Percentiles rank a stretch among this genome's conserved stretches.
Evolutionary conservation across 2,888 invertebrate genomes (phyloP).

Genomic region (Oscheius sp.): DNA sequence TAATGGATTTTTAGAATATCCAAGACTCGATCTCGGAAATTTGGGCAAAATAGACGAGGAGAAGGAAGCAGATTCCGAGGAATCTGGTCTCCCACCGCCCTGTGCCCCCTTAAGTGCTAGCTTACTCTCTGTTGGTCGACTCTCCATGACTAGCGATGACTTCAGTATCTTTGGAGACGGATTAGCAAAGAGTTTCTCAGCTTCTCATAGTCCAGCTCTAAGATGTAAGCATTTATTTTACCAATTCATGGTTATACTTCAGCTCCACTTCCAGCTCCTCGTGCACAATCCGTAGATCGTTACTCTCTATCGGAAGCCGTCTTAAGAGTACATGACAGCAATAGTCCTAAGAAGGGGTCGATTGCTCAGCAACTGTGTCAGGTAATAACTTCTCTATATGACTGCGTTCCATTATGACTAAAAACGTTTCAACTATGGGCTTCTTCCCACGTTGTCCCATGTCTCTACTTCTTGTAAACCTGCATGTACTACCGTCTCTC

Average conservation of each 20-base stretch:
- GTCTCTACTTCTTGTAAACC: too few species aligned
- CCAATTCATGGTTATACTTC: background rate
- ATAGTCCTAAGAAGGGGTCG: background rate
- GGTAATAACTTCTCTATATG: background rate
- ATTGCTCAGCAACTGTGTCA: constrained; percentile 20
- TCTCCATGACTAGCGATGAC: constrained; percentile 34
- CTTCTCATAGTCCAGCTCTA: constrained; percentile 30
- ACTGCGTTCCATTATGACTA: too few species aligned
- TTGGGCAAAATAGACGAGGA: constrained; percentile 35
- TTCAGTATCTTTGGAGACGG: constrained; percentile 21
- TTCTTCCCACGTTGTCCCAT: too few species aligned
- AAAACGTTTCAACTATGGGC: too few species aligned
- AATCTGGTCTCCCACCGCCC: constrained; percentile 28
- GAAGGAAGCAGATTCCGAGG: constrained; percentile 16
- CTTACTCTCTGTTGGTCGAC: constrained; percentile 33
- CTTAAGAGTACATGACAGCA: constrained; percentile 9
- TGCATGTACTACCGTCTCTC: too few species aligned
- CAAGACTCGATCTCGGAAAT: constrained; percentile 23
- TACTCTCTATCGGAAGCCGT: constrained; percentile 28
- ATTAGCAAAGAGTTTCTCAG: constrained; percentile 26
- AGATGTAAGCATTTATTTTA: constrained; percentile 29
- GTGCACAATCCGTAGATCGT: constrained; percentile 25
- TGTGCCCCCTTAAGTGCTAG: constrained; percentile 38
- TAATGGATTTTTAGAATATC: constrained; percentile 16
- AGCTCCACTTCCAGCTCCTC: constrained; percentile 26